Base-by-base conservation (phyloP, 2,113 vertebrate genomes). In the Hippocampus barbouri region DNA sequence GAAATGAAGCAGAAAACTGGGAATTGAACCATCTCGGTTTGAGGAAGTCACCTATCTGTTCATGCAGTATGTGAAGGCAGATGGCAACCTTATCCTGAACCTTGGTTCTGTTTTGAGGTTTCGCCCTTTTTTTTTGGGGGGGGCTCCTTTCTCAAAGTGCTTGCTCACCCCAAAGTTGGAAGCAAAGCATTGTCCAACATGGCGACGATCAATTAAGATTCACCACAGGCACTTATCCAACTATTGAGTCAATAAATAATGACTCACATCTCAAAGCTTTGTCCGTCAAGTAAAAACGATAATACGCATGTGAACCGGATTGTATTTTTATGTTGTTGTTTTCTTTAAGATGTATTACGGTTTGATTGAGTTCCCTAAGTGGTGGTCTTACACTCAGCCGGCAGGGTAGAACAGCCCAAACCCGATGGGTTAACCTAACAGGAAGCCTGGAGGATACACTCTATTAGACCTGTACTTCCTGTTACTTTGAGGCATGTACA, bases 401-500 rank as follows among this genome's bases (percentile, higher is more conserved):
- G 80, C 68, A 74, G 71, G 53, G 49, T 74, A 79, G 77, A 88
- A 85, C 77, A 84, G 80, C 83, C 79, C 57, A 81, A 83, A 83
- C 84, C 84, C 77, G 81, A 70, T 83, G 88, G 89, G 86, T 87
- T 83, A 86, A 83, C 80, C 77, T 80, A 79, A 85, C 88, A 88
- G 89, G 91, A 92, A 93, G 83, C 84, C 86, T 89, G 79, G 81
- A 89, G 91, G 90, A 91, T 93, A 90, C 87, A 93, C 88, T 89
- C 91, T 89, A 91, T 89, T 92, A 91, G 85, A 83, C 83, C 86
- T 87, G 79, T 78, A 80, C 86, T 92, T 95, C 92, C 90, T 89
- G 84, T 76, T 68, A 86, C 91, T 94, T 93, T 93, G 89, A 93
- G 91, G 89, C 89, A 81, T 69, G 79, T 83, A 89, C 83, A 86